Evolutionary conservation across 1,140 invertebrate genomes (phyloP), one percentile per base, ranked within the genome.

Genomic region (Aricia agestis): DNA sequence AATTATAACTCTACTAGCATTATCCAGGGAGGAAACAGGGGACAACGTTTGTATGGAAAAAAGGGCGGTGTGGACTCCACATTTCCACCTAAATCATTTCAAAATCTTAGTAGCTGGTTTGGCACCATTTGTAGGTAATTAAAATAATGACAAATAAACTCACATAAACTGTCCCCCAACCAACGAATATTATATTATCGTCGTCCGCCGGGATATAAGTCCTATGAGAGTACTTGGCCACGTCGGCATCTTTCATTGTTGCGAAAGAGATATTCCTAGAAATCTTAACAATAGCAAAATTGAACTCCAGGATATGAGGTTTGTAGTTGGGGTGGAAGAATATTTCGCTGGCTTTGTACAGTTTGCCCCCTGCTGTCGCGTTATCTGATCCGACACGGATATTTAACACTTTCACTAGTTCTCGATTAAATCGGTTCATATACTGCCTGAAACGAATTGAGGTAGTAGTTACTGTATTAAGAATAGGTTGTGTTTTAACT

Each of bases 311-410:
- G 0, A 81, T 87, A 0, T 74, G 72, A 0, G 89, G 86, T 68
- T 87, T 89, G 74, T 91, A 91, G 77, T 90, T 89, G 5, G 89
- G 89, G 18, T 91, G 89, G 76, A 91, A 91, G 72, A 83, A 84
- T 63, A 90, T 87, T 66, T 89, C 86, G 0, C 78, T 72, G 0
- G 90, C 86, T 5, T 75, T 68, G 17, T 84, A 78, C 6, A 87
- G n/a, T n/a, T 84, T 78, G 0, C 87, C 89, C 3, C 89, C 89
- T 4, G 79, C 41, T 0, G 87, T 87, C 1, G 87, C 87, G 75
- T 91, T 89, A 6, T 73, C 74, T 2, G 86, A 87, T 0, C 88
- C 88, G 0, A 89, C 78, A 11, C 87, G 76, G 10, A 90, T 79
- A 1, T 79, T 75, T 4, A 91, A 71, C 84, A 91, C 86, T 59